Evolutionary conservation across 2,113 vertebrate genomes (phyloP).

Genomic region (Callaeas wilsoni): DNA sequence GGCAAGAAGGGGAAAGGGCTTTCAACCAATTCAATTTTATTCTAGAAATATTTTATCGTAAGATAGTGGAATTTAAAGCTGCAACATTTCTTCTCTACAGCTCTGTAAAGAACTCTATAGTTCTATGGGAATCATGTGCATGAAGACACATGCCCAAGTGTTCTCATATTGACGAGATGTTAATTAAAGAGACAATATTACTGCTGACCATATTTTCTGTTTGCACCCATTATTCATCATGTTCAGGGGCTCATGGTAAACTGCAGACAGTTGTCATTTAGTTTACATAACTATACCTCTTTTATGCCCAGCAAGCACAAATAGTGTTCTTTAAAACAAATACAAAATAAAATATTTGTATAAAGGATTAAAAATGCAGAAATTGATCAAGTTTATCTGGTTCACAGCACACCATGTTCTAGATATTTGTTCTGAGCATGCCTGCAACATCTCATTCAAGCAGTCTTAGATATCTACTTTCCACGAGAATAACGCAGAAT

Average conservation of each 20-base stretch:
- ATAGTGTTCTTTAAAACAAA: not conserved
- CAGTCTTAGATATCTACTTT: not conserved
- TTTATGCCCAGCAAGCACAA: not conserved
- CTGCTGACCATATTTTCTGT: not conserved
- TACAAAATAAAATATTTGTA: not conserved
- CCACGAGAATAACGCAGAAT: not conserved
- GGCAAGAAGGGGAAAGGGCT: not conserved
- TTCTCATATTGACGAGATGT: not conserved
- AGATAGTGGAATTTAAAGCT: not conserved
- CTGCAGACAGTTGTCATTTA: not conserved
- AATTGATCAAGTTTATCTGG: not conserved
- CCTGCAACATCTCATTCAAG: not conserved
- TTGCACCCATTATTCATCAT: not conserved
- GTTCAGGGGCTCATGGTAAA: not conserved
- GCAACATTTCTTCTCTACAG: not conserved
- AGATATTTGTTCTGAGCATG: not conserved
- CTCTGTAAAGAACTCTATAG: not conserved
- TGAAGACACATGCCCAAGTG: not conserved
- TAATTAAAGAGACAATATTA: not conserved
- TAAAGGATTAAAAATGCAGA: not conserved
- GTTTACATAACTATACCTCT: not conserved
- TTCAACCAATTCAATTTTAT: not conserved
- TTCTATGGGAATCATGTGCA: not conserved
- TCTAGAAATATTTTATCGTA: not conserved
- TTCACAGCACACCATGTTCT: not conserved